phyloP scores from a whole-genome alignment of 2,888 invertebrate genomes.

The Thymelicus sylvestris region DNA sequence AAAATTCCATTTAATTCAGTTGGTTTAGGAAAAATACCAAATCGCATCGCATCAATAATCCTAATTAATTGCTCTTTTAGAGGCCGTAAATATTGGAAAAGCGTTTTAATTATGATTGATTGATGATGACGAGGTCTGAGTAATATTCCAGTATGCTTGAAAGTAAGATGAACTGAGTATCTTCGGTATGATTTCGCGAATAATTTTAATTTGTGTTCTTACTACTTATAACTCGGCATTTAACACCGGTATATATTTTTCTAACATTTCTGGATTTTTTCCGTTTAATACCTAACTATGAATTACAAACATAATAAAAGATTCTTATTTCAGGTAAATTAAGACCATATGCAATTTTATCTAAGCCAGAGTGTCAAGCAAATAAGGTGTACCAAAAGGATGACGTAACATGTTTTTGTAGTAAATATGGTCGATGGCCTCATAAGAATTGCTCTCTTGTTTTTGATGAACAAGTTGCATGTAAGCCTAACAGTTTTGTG shows the following conservation, averaged over 20 bases:
- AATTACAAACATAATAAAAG: background rate
- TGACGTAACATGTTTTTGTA: slow-evolving; percentile 59
- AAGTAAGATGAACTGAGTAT: background rate
- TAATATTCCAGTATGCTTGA: slow-evolving; percentile 4
- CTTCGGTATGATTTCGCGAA: slow-evolving; percentile 6
- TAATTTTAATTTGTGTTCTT: background rate
- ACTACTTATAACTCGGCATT: background rate
- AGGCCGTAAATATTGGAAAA: background rate
- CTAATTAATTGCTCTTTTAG: slow-evolving; percentile 2
- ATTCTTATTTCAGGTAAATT: slow-evolving; percentile 5
- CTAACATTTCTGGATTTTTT: no score
- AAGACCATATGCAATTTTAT: background rate
- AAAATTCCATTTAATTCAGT: background rate
- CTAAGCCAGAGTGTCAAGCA: slow-evolving; percentile 50
- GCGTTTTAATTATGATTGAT: slow-evolving; percentile 1
- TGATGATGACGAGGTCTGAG: background rate
- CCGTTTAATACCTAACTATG: no score
- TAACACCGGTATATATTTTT: background rate
- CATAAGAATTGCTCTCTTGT: slow-evolving; percentile 50
- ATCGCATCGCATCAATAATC: background rate
- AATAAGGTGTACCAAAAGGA: slow-evolving; percentile 54
- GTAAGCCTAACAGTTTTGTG: slow-evolving; percentile 58
- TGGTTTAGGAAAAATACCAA: background rate
- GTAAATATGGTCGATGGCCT: slow-evolving; percentile 60
- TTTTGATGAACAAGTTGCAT: slow-evolving; percentile 41